Conservation (phyloP, 2,113 vertebrate species). For the Chloropsis cyanopogon region DNA sequence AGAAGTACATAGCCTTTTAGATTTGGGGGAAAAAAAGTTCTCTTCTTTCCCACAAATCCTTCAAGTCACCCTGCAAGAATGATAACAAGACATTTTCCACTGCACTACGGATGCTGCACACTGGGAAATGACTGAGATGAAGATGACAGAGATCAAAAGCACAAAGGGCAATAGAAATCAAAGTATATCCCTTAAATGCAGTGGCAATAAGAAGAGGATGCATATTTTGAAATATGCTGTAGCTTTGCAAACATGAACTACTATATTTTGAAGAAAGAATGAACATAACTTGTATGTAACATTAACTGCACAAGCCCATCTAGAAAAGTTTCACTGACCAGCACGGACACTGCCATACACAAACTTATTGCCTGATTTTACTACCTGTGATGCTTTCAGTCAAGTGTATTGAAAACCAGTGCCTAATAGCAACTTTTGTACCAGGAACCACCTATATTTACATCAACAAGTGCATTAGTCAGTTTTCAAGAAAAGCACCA, state of each 20-base stretch:
- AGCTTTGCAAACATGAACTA: background rate
- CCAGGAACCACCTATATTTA: background rate
- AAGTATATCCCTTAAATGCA: background rate
- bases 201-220: background rate
- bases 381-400: background rate
- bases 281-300: background rate
- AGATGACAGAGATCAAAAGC: background rate
- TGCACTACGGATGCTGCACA: background rate
- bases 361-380: background rate
- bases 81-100: background rate
- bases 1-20: background rate
- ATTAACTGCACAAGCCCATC: background rate
- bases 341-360: rapidly evolving
- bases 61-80: background rate
- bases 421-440: background rate
- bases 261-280: background rate
- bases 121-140: background rate
- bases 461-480: background rate
- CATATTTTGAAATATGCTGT: background rate
- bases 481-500: background rate
- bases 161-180: background rate
- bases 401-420: background rate
- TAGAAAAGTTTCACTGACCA: background rate
- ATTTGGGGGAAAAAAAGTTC: background rate
- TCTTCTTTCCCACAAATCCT: background rate